Base-by-base conservation (phyloP, 2,888 invertebrate genomes). In the Heliconius ethilla region DNA sequence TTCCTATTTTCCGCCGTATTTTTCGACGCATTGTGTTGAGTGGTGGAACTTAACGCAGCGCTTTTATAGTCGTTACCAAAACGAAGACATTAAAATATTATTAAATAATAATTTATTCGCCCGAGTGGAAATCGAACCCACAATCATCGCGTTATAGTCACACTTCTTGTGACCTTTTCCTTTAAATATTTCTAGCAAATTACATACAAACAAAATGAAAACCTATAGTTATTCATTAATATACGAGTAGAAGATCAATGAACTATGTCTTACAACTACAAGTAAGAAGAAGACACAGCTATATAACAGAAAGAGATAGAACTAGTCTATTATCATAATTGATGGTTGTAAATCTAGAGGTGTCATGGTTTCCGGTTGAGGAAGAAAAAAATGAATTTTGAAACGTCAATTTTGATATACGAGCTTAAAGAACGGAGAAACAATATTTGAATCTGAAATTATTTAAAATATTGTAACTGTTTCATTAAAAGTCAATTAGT, bases 291-390 rank as follows among this genome's bases (percentile, higher is more conserved):
- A 69, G 67, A 81, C 37, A 77, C 27, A 79, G 45, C 40, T 78
- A 78, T 65, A 40, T 6, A 72, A 27, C 33, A 83, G 84, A 87
- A 80, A 78, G 85, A 85, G 86, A 87, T 77, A 80, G 83, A 82
- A 78, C 84, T 84, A 87, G 82, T 85, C 89, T 88, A 89, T 90
- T 90, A 91, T 81, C 83, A 88, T 90, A 91, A 92, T 90, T 89
- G 86, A 90, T 88, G 90, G 90, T 86, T 89, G 86, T 90, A 90
- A 91, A 91, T 91, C 87, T 85, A 82, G 81, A 89, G 89, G 91
- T 90, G 91, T 90, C 90, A 89, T 87, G 88, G 89, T 89, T 92
- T 91, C 90, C 90, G 90, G 90, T 90, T 83, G 84, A 80, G 83
- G 74, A 85, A 86, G 27, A 86, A 86, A 45, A 87, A 85, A 86